Base-by-base conservation (phyloP, 1,140 invertebrate species). In the Melanaphis sacchari region DNA sequence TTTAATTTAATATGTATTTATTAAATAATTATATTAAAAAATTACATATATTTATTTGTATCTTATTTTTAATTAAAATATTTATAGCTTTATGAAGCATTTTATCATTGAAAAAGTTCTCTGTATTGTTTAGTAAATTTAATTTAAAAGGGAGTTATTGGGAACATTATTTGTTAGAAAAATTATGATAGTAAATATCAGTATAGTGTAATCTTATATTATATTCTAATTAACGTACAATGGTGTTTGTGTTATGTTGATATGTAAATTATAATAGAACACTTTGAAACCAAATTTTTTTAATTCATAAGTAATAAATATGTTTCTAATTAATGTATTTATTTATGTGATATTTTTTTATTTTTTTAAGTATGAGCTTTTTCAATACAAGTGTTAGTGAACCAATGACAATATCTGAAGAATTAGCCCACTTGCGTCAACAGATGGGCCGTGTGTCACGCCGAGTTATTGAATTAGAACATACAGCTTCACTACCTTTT, bases 371-470 rank as follows among this genome's bases (percentile, higher is more conserved):
- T 52, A 84, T 26, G 43, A 93, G 66, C 36, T 93, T 93, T 26
- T 93, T 93, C 81, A 93, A 93, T 31, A 7, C 91, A 0, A 93
- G 91, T 40, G 24, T 93, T 26, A 52, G 91, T 84, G 91, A 93
- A 93, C 76, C 91, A 82, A 93, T 93, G 91, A 93, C 91, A 84
- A 49, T 93, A 31, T 82, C 91, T 31, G 91, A 93, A 52, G 91
- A 93, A n/a, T 36, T 93, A 49, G 91, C 81, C 38, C 91, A 93
- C 31, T 93, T 93, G 36, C 91, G 91, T 7, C 91, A 84, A 22
- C 91, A 93, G 46, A 93, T 93, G 91, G 76, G 91, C 7, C 66
- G 91, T 3, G 91, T 84, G 22, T 52, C 91, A 40, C 66, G 91
- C 9, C 43, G 91, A 84, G 81, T 93, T 40, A 93, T 93, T 85